phyloP scores from a whole-genome alignment of 2,113 vertebrate genomes.

The Paralichthys olivaceus region DNA sequence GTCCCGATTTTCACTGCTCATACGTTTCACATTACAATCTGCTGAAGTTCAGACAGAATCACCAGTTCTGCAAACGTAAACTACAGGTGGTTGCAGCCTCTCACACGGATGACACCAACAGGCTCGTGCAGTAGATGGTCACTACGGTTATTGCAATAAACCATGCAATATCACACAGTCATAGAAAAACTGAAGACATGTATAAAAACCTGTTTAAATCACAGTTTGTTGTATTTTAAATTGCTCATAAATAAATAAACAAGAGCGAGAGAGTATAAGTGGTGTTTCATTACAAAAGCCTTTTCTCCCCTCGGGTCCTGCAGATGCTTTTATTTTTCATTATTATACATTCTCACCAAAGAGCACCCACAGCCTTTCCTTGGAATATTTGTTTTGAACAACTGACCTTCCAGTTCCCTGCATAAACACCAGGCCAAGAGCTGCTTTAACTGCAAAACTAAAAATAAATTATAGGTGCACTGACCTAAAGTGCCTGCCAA shows the following conservation, averaged over 20 bases:
- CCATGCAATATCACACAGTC: background rate
- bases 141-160: background rate
- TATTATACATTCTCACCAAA: background rate
- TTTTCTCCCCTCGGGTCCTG: background rate
- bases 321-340: background rate
- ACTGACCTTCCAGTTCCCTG: conserved; percentile 6
- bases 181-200: background rate
- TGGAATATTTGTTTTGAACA: background rate
- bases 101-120: conserved; percentile 20
- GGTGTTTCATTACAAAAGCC: background rate
- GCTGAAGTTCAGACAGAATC: conserved; percentile 51
- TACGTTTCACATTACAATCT: conserved; percentile 56
- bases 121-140: background rate
- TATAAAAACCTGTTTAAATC: background rate
- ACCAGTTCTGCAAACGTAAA: conserved; percentile 35
- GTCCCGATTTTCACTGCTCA: conserved; percentile 38
- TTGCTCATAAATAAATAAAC: background rate
- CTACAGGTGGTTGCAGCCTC: conserved; percentile 27
- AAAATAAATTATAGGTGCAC: conserved; percentile 5
- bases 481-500: background rate
- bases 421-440: background rate
- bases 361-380: background rate
- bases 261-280: background rate
- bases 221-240: background rate
- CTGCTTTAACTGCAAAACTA: conserved; percentile 10